phyloP scores from a whole-genome alignment of 2,888 invertebrate species.

The Drosophila mercatorum region DNA sequence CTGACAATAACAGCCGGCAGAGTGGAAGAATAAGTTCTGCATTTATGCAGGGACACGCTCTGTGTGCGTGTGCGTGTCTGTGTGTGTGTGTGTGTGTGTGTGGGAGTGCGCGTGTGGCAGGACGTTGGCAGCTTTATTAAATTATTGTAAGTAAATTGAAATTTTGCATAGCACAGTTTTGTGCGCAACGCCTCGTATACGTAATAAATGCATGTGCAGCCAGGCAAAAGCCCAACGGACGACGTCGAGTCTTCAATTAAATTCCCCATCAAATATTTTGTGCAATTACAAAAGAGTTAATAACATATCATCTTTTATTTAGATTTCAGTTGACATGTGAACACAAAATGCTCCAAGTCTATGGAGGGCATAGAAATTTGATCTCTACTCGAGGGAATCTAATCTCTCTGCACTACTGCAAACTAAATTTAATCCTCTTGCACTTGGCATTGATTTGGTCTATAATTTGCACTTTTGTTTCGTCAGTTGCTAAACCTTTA shows the following conservation, averaged over 20 bases:
- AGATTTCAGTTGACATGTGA: neutral
- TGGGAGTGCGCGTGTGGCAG: neutral
- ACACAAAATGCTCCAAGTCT: neutral
- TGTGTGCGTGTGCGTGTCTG: too few relatives aligned
- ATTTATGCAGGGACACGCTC: constrained; percentile 8
- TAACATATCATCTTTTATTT: constrained; percentile 8
- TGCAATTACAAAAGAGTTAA: constrained; percentile 7
- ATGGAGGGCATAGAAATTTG: neutral
- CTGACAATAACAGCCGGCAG: constrained; percentile 30
- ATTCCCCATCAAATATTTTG: neutral
- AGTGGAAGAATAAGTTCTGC: constrained; percentile 25
- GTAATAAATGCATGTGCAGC: constrained; percentile 45
- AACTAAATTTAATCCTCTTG: neutral
- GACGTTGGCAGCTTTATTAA: constrained; percentile 61
- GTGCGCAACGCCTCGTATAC: constrained; percentile 60
- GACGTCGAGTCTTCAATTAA: neutral
- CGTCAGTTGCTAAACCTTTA: neutral
- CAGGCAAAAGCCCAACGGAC: constrained; percentile 3
- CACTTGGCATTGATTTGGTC: neutral
- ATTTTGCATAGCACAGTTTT: constrained; percentile 61
- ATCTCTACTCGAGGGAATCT: neutral
- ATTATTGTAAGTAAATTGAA: constrained; percentile 73
- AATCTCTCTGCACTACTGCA: neutral
- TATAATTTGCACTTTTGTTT: neutral
- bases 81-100: neutral